A percentile compares a stretch with the other conserved stretches of the same genome.
phyloP scores from a whole-genome alignment of 2,113 vertebrate genomes.

The Cyprichromis sp. region DNA sequence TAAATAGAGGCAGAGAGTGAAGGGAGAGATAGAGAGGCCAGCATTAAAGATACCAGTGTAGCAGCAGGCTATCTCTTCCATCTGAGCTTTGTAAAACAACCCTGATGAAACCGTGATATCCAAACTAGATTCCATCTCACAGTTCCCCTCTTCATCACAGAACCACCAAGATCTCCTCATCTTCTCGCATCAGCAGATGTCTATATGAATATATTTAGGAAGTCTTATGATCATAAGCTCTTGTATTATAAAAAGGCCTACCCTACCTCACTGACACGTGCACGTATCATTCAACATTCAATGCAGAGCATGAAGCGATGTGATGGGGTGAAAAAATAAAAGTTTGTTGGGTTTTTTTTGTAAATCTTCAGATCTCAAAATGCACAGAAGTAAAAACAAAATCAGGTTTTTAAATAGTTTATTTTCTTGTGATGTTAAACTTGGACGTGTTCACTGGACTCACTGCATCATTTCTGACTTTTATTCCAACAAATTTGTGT shows the following conservation, averaged over 20 bases:
- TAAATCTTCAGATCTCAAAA: neutral
- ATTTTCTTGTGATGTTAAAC: neutral
- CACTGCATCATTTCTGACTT: neutral
- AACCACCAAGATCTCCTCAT: neutral
- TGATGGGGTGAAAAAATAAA: neutral
- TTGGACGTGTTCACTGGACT: neutral
- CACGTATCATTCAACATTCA: neutral
- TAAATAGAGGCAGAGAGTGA: constrained; percentile 75
- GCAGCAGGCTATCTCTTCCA: constrained; percentile 63
- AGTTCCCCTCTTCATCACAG: neutral
- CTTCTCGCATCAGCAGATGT: neutral
- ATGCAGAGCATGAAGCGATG: neutral
- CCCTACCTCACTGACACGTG: neutral
- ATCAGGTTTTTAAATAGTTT: neutral
- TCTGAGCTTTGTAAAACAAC: constrained; percentile 70
- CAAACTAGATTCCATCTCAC: constrained; percentile 47
- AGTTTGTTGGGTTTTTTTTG: neutral
- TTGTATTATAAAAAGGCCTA: neutral
- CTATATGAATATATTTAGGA: neutral
- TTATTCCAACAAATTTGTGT: neutral
- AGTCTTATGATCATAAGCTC: neutral
- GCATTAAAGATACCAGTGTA: constrained; percentile 66
- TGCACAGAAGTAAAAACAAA: neutral
- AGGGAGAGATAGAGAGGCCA: constrained; percentile 56
- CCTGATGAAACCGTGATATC: constrained; percentile 64